Conservation (phyloP, 2,888 invertebrate species). For the Sinhomidia bicolor region DNA sequence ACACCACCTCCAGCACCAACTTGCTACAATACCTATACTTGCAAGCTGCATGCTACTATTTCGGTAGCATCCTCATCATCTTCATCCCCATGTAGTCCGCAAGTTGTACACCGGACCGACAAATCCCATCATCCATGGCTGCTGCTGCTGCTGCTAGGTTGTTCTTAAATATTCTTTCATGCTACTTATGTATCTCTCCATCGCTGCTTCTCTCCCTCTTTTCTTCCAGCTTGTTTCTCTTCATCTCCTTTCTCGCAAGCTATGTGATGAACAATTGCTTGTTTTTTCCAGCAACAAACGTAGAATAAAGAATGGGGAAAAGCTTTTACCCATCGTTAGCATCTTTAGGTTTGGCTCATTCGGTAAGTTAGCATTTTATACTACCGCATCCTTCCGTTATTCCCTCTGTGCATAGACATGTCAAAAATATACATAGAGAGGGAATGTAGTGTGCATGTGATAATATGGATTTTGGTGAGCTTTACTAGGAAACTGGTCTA, state of each 20-base stretch:
- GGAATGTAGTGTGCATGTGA: background rate
- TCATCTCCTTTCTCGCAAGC: too few relatives aligned
- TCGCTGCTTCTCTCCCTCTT: background rate
- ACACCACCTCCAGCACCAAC: background rate
- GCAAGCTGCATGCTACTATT: background rate
- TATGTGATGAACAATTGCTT: background rate
- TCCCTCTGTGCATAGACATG: conserved; percentile 1
- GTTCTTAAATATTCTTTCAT: background rate
- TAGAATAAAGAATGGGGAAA: background rate
- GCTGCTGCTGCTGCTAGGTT: background rate
- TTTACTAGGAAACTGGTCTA: background rate
- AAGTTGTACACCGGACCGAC: background rate
- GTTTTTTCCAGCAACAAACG: background rate
- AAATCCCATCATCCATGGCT: conserved; percentile 24
- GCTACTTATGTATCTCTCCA: background rate
- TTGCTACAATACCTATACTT: background rate
- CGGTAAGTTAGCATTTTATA: background rate
- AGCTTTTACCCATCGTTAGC: background rate
- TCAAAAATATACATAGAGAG: conserved; percentile 7
- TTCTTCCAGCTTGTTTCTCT: background rate
- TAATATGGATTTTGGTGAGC: background rate
- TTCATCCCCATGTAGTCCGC: background rate
- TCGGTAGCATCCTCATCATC: conserved; percentile 11
- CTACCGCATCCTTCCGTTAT: conserved; percentile 35
- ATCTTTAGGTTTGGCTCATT: conserved; percentile 40